These are phyloP conservation scores for Heliconius hewitsoni DNA, from an alignment of 1,140 invertebrate genomes.

Conservation along the genomic window DNA sequence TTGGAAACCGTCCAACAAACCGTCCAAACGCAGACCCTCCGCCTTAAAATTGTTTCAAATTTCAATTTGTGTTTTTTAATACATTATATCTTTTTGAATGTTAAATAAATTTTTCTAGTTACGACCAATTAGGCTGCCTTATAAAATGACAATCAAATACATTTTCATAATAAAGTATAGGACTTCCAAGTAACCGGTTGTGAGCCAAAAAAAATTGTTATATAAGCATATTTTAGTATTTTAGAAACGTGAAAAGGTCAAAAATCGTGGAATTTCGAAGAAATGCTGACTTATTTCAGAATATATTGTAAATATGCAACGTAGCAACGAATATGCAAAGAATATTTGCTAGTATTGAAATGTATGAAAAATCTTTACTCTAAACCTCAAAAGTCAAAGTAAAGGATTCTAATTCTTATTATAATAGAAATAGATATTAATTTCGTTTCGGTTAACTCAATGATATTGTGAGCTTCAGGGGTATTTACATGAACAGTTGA, in stretches of 20 bases:
- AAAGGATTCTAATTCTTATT: constrained; percentile 12
- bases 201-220: neutral
- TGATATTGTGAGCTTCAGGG: neutral
- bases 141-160: neutral
- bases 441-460: neutral
- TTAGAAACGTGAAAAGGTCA: neutral
- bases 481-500: neutral
- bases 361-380: constrained; percentile 18
- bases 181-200: neutral
- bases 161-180: neutral
- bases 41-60: too few species aligned
- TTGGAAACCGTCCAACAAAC: too few species aligned
- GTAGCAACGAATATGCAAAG: constrained; percentile 16
- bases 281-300: constrained; percentile 1
- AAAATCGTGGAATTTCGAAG: neutral
- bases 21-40: too few species aligned
- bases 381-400: neutral
- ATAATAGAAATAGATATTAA: neutral
- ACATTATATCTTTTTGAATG: neutral
- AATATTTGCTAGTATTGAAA: constrained; percentile 20
- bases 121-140: neutral
- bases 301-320: constrained; percentile 5
- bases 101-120: neutral
- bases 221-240: neutral
- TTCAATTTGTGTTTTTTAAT: too few species aligned